These are phyloP conservation scores for Heliocidaris erythrogramma DNA, from an alignment of 35 echinoderm and acorn worm species.

Conservation along the genomic window DNA sequence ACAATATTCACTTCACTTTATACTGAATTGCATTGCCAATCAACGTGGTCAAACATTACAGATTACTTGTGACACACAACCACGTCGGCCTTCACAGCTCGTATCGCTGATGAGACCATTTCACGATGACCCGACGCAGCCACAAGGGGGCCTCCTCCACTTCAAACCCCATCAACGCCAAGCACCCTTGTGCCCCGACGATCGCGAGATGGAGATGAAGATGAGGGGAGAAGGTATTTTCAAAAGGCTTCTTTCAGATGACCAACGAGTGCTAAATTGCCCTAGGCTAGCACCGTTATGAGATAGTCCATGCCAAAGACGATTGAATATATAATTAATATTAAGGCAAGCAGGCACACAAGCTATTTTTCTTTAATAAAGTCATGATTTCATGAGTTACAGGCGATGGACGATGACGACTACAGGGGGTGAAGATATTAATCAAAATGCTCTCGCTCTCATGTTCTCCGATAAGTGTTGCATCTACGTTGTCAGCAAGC, in stretches of 20 bases:
- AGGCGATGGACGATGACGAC: neutral
- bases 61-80: neutral
- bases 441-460: neutral
- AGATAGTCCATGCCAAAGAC: neutral
- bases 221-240: neutral
- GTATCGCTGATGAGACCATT: neutral
- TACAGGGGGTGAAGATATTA: neutral
- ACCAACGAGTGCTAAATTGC: neutral
- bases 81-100: neutral
- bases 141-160: conserved; percentile 50
- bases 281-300: neutral
- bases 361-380: neutral
- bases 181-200: neutral
- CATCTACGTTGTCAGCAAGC: neutral
- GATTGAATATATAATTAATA: neutral
- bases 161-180: conserved; percentile 28
- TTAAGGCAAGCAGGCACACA: neutral
- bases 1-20: neutral
- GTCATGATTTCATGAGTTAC: neutral
- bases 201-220: neutral
- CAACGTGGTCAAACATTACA: neutral
- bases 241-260: neutral
- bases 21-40: neutral
- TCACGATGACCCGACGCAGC: conserved; percentile 19
- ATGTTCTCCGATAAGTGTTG: neutral